A percentile compares a stretch with the other conserved stretches of the same genome.
phyloP scores from a whole-genome alignment of 2,797 vertebrate species.

The Cyclopterus lumpus region DNA sequence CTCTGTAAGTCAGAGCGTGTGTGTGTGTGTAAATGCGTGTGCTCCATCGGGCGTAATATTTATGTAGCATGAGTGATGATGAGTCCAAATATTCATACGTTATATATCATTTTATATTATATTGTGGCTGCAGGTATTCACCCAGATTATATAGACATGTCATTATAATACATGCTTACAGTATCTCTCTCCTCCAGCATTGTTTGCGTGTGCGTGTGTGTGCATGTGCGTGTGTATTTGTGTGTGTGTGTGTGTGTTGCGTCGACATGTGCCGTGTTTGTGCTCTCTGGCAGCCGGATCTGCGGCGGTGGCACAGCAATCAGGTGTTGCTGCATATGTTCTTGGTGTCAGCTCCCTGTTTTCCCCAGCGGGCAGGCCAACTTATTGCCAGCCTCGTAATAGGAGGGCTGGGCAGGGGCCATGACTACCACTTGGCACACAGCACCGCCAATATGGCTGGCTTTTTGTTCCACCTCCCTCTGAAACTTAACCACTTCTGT shows the following conservation, averaged over 20 bases:
- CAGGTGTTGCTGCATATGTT: conserved; percentile 83
- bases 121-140: background rate
- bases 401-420: conserved; percentile 91
- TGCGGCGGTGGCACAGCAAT: conserved; percentile 54
- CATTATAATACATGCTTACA: conserved; percentile 6
- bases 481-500: conserved; percentile 82
- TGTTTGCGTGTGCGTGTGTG: conserved; percentile 5
- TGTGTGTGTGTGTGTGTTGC: conserved; percentile 28
- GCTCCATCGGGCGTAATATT: conserved; percentile 5
- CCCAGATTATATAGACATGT: background rate
- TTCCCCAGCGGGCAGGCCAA: conserved; percentile 82
- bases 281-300: conserved; percentile 58
- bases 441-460: conserved; percentile 90
- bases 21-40: conserved; percentile 33
- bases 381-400: conserved; percentile 88
- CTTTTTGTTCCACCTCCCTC: conserved; percentile 82
- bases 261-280: conserved; percentile 37
- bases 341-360: conserved; percentile 75
- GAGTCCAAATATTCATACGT: conserved; percentile 16
- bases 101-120: background rate
- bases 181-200: background rate
- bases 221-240: conserved; percentile 10
- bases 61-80: conserved; percentile 5
- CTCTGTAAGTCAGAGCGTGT: conserved; percentile 56
- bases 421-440: conserved; percentile 91